These are phyloP conservation scores for Polyergus mexicanus DNA, from an alignment of 1,140 invertebrate genomes.

Conservation along the genomic window DNA sequence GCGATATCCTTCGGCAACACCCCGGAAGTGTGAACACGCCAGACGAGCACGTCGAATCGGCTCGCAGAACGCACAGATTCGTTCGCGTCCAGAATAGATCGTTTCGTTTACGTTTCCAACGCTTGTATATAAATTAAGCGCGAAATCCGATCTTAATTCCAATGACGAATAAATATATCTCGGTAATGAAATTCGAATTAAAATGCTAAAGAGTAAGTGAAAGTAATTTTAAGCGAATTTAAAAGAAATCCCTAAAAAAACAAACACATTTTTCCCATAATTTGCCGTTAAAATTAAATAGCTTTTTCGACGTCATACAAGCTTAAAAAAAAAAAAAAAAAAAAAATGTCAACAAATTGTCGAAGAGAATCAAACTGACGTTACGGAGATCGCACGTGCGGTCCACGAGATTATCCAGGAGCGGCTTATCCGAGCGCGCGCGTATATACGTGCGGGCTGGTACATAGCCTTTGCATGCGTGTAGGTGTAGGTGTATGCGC, in stretches of 20 bases:
- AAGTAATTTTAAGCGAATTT: neutral
- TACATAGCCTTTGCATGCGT: neutral
- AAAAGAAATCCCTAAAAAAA: neutral
- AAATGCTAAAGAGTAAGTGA: neutral
- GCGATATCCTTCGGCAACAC: constrained; percentile 61
- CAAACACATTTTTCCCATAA: neutral
- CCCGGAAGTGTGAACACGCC: constrained; percentile 61
- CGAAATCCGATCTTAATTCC: constrained; percentile 14
- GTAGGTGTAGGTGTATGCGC: neutral
- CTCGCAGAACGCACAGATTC: constrained; percentile 54
- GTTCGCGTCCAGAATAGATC: constrained; percentile 46
- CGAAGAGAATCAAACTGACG: neutral
- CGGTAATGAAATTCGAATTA: neutral
- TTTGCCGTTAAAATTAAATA: neutral
- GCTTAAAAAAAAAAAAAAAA: neutral
- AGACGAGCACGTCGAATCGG: constrained; percentile 53
- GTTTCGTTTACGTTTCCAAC: constrained; percentile 26
- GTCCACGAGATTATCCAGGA: constrained; percentile 52
- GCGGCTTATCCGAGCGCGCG: constrained; percentile 30
- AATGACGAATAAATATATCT: neutral
- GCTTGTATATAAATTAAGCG: neutral
- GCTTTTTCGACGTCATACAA: no score
- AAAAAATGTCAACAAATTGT: neutral
- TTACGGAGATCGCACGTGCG: constrained; percentile 17
- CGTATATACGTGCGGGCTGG: neutral